Evolutionary conservation across 2,888 invertebrate species (phyloP).

Genomic region (Phortica okadai): DNA sequence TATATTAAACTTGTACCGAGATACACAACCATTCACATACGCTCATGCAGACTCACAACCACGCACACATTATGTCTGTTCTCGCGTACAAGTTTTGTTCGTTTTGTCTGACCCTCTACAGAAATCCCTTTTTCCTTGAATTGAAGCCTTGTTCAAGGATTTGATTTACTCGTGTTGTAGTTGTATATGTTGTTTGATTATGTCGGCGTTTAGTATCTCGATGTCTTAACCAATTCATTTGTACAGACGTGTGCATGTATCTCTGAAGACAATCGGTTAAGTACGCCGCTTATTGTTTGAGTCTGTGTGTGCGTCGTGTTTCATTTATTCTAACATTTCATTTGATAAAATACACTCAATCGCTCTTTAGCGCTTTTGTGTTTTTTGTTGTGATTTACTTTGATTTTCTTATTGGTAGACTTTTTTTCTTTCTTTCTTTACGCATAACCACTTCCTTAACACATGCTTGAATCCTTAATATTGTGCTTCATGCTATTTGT

Average conservation of each 20-base stretch:
- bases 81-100: conserved; percentile 9
- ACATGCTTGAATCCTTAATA: background rate
- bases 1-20: conserved; percentile 27
- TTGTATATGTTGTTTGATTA: conserved; percentile 14
- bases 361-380: conserved; percentile 37
- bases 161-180: conserved; percentile 13
- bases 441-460: conserved; percentile 19
- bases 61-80: conserved; percentile 1
- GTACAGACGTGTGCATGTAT: background rate
- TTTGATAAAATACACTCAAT: conserved; percentile 57
- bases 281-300: background rate
- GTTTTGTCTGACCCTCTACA: background rate
- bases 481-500: conserved; percentile 57
- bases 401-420: conserved; percentile 17
- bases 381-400: conserved; percentile 23
- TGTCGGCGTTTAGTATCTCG: conserved; percentile 18
- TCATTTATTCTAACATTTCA: conserved; percentile 54
- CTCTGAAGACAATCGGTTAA: background rate
- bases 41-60: background rate
- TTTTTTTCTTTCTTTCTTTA: conserved; percentile 24
- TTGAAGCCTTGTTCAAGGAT: background rate
- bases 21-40: conserved; percentile 27
- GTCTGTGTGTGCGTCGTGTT: conserved; percentile 23
- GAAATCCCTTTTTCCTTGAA: background rate
- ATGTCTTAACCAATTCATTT: conserved; percentile 20